Conservation (phyloP, 2,797 vertebrate genomes). For the Otolemur crassicaudatus region DNA sequence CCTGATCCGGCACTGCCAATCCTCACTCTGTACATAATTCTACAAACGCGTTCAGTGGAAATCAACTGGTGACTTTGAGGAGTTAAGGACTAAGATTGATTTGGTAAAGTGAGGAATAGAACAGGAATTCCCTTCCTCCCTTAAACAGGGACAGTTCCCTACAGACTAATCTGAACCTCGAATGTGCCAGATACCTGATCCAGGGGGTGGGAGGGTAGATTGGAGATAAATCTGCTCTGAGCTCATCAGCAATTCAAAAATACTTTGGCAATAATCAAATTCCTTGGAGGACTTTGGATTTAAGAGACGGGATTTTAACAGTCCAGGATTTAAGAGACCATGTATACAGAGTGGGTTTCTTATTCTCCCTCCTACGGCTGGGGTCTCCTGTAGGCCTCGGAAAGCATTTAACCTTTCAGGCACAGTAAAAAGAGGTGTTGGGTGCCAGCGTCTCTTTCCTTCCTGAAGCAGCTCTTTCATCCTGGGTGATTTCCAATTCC, state of each 20-base stretch:
- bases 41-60: not conserved
- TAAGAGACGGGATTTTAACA: too few relatives aligned
- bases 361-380: not conserved
- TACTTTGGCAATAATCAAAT: not conserved
- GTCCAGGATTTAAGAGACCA: not conserved
- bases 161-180: rapidly evolving
- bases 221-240: not conserved
- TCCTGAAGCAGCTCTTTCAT: not conserved
- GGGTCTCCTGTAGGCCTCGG: not conserved
- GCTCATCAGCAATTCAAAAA: not conserved
- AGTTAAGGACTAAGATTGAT: not conserved
- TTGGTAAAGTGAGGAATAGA: not conserved
- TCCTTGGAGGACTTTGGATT: not conserved
- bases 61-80: not conserved
- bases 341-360: not conserved
- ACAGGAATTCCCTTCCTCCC: not conserved
- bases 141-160: not conserved
- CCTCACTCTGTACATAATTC: slow-evolving; percentile 44
- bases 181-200: not conserved
- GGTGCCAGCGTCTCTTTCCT: rapidly evolving
- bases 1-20: not conserved
- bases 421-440: not conserved
- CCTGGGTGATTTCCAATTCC: slow-evolving; percentile 45
- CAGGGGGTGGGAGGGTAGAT: not conserved
- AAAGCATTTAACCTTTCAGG: not conserved